Conservation (phyloP, 2,888 invertebrate genomes). For the Apodemia mormo region DNA sequence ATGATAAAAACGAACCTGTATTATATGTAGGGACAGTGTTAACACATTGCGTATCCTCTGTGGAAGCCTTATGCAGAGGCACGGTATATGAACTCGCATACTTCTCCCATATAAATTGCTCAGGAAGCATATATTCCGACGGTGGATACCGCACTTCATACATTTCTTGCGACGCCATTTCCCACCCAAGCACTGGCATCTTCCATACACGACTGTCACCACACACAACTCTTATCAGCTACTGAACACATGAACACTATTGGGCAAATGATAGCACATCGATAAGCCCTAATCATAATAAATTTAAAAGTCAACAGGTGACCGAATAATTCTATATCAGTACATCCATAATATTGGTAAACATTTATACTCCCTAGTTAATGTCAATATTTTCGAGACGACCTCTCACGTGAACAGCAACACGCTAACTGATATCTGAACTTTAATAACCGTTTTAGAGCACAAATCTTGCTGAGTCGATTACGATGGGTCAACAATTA, state of each 20-base stretch:
- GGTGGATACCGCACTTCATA: slow-evolving; percentile 57
- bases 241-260: slow-evolving; percentile 43
- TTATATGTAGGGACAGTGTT: slow-evolving; percentile 35
- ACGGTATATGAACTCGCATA: slow-evolving; percentile 50
- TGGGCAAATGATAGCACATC: slow-evolving; percentile 43
- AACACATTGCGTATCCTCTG: slow-evolving; percentile 39
- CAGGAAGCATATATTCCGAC: slow-evolving; percentile 56
- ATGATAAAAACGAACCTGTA: slow-evolving; percentile 51
- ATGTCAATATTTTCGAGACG: slow-evolving; percentile 42
- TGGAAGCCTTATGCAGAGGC: slow-evolving; percentile 48
- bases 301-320: slow-evolving; percentile 56
- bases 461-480: slow-evolving; percentile 36
- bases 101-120: slow-evolving; percentile 63
- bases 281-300: slow-evolving; percentile 45
- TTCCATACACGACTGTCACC: slow-evolving; percentile 51
- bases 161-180: slow-evolving; percentile 64
- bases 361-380: slow-evolving; percentile 18
- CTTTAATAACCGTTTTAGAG: background rate
- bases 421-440: slow-evolving; percentile 12
- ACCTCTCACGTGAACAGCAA: slow-evolving; percentile 23
- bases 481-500: slow-evolving; percentile 52
- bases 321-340: slow-evolving; percentile 36
- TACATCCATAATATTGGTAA: no score
- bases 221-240: slow-evolving; percentile 51
- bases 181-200: slow-evolving; percentile 72